A percentile compares a stretch with the other conserved stretches of the same genome.
Evolutionary conservation across 2,888 invertebrate genomes (phyloP).

Genomic region (Andrena hattorfiana): DNA sequence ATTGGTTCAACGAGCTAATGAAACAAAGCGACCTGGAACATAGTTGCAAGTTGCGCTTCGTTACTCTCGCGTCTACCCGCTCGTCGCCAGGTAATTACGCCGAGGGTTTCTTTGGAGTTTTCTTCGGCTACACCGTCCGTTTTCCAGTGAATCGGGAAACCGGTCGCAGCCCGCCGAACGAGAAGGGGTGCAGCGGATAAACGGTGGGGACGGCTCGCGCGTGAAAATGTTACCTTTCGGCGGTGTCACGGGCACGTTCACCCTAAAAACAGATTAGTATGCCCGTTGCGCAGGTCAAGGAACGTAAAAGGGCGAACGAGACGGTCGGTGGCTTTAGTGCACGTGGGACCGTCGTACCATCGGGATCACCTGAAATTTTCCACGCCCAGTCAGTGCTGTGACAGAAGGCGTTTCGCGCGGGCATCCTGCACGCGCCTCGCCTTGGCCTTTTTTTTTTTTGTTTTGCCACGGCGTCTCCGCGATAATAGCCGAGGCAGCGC

Average conservation of each 20-base stretch:
- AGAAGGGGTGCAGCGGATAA: not conserved
- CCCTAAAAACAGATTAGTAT: slow-evolving; percentile 40
- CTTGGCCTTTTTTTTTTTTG: not conserved
- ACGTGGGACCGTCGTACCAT: not conserved
- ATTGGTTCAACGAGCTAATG: too few species aligned
- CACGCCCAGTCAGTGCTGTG: too few species aligned
- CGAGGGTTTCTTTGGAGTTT: not conserved
- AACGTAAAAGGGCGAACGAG: slow-evolving; percentile 15
- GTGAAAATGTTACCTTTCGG: slow-evolving; percentile 7
- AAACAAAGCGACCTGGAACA: too few species aligned
- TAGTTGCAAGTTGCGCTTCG: too few species aligned
- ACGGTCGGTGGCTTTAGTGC: not conserved
- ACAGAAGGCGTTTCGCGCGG: not conserved
- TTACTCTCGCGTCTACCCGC: not conserved
- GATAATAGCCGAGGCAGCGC: not conserved
- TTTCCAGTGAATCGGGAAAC: not conserved
- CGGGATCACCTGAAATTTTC: not conserved
- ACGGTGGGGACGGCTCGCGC: not conserved
- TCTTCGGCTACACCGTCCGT: too few species aligned
- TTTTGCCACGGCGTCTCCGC: not conserved
- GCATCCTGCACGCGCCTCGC: not conserved
- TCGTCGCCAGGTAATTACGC: not conserved
- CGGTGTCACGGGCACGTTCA: slow-evolving; percentile 17
- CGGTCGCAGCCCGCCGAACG: slow-evolving; percentile 1
- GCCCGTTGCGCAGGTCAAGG: slow-evolving; percentile 37